Evolutionary conservation across 2,888 invertebrate genomes (phyloP).

Genomic region (Pyrochroa serraticornis): DNA sequence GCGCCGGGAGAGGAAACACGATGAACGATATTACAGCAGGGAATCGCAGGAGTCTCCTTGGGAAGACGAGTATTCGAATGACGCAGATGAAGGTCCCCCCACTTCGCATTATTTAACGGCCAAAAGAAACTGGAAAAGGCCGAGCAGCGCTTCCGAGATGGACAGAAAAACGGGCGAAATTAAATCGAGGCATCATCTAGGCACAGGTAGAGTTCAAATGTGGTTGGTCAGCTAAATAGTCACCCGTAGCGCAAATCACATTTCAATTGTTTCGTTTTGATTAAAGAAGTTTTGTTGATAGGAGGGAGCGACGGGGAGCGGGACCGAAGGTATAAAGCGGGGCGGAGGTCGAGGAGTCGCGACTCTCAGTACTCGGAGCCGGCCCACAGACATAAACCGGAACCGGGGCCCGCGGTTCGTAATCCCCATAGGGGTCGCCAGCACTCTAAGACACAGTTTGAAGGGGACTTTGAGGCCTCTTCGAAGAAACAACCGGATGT

Average conservation of each 20-base stretch:
- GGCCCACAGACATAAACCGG: conserved; percentile 50
- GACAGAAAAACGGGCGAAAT: conserved; percentile 59
- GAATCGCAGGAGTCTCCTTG: conserved; percentile 63
- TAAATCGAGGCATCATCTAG: conserved; percentile 49
- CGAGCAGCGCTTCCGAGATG: conserved; percentile 65
- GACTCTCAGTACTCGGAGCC: conserved; percentile 55
- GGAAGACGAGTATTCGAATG: conserved; percentile 64
- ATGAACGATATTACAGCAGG: conserved; percentile 54
- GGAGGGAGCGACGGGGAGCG: conserved; percentile 65
- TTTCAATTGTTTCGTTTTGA: conserved; percentile 7
- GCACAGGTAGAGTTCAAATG: conserved; percentile 31
- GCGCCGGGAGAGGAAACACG: conserved; percentile 54
- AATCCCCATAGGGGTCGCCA: conserved; percentile 44
- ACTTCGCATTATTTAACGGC: conserved; percentile 51
- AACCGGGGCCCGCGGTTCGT: conserved; percentile 40
- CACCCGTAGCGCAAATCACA: too few species aligned
- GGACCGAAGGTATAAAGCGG: conserved; percentile 62
- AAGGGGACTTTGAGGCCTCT: conserved; percentile 63
- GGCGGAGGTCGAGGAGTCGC: conserved; percentile 58
- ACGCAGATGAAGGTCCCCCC: conserved; percentile 49
- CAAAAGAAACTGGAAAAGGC: conserved; percentile 61
- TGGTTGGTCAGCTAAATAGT: too few species aligned
- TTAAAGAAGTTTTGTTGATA: conserved; percentile 29
- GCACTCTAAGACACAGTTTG: conserved; percentile 57
- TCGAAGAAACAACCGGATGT: conserved; percentile 38